Evolutionary conservation across 2,888 invertebrate genomes (phyloP).

Genomic region (Drosophila anceps): DNA sequence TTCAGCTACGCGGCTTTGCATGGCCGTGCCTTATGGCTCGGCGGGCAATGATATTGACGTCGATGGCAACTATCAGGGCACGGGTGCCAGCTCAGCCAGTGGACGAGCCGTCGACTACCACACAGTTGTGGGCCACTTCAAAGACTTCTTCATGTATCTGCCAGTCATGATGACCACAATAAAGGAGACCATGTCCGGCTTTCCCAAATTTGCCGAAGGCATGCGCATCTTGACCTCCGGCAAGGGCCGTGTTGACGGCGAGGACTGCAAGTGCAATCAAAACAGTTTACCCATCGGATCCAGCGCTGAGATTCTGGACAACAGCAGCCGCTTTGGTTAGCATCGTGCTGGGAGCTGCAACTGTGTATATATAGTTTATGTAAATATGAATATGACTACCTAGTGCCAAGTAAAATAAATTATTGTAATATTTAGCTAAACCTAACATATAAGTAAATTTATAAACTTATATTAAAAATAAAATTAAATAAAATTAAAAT

Average conservation of each 20-base stretch:
- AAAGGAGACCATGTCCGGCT: slow-evolving; percentile 82
- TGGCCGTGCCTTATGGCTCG: slow-evolving; percentile 47
- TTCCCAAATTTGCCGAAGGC: slow-evolving; percentile 82
- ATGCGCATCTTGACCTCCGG: slow-evolving; percentile 75
- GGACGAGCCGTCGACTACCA: slow-evolving; percentile 76
- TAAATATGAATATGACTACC: slow-evolving; percentile 32
- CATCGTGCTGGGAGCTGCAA: background rate
- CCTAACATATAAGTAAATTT: background rate
- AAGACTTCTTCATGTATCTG: slow-evolving; percentile 83
- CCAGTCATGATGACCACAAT: slow-evolving; percentile 84
- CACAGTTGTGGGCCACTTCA: slow-evolving; percentile 80
- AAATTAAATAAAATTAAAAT: background rate
- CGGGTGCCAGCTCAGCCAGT: slow-evolving; percentile 15
- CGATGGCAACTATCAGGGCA: slow-evolving; percentile 49
- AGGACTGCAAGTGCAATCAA: slow-evolving; percentile 77
- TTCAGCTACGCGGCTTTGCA: slow-evolving; percentile 41
- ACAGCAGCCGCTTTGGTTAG: slow-evolving; percentile 63
- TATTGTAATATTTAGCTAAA: background rate
- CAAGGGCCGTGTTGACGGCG: slow-evolving; percentile 58
- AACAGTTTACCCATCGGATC: slow-evolving; percentile 30
- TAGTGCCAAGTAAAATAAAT: slow-evolving; percentile 30
- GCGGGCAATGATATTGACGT: slow-evolving; percentile 67
- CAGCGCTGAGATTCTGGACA: slow-evolving; percentile 68
- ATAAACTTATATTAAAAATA: background rate
- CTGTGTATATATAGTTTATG: slow-evolving; percentile 47